A percentile compares a stretch with the other conserved stretches of the same genome.
Conservation (phyloP, 2,113 vertebrate species). For the Melierax canorus region DNA sequence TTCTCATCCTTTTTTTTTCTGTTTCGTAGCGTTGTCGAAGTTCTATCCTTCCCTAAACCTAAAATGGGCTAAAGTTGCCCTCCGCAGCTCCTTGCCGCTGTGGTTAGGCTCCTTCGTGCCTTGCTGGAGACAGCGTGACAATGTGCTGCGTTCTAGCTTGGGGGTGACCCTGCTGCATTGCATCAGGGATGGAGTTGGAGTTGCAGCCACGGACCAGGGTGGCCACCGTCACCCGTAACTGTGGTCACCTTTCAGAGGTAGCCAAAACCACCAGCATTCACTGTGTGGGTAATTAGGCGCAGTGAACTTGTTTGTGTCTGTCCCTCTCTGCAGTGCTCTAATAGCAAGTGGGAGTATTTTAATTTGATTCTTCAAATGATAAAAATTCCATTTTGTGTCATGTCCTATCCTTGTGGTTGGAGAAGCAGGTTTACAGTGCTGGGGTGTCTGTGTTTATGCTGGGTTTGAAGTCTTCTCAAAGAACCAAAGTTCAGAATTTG, state of each 20-base stretch:
- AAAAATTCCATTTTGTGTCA: neutral
- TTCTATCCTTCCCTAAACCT: neutral
- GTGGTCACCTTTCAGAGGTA: neutral
- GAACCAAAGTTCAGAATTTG: neutral
- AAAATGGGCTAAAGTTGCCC: neutral
- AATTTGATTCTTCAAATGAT: neutral
- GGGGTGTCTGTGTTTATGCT: neutral
- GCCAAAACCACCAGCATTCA: neutral
- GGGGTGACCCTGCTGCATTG: neutral
- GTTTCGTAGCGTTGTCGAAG: neutral
- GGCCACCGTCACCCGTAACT: neutral
- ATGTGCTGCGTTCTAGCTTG: fast-evolving
- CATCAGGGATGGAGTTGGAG: neutral
- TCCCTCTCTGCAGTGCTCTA: neutral
- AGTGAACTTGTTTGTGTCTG: neutral
- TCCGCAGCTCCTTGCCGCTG: fast-evolving
- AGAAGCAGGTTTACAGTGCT: neutral
- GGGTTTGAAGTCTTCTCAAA: neutral
- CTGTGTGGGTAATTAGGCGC: neutral
- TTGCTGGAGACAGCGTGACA: neutral
- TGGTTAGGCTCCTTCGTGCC: neutral
- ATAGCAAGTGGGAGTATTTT: neutral
- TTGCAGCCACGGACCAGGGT: neutral
- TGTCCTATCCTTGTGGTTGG: neutral
- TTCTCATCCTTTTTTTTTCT: neutral